phyloP scores from a whole-genome alignment of 2,797 vertebrate species.

The Parauchenoglanis ngamensis region DNA sequence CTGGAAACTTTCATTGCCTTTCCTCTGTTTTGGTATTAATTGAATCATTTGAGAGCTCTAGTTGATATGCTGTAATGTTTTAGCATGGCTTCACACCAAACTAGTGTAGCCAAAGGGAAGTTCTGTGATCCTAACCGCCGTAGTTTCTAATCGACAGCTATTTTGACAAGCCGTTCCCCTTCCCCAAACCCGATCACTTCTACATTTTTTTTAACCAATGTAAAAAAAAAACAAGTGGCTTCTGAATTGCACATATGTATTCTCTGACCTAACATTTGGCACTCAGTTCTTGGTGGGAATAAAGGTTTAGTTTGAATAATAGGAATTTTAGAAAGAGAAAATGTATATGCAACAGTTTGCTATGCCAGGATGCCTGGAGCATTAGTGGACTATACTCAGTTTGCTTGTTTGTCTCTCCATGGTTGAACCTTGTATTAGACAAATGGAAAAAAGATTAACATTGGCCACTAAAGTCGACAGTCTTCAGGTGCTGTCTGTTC shows the following conservation, averaged over 20 bases:
- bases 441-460: conserved; percentile 52
- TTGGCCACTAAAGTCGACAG: conserved; percentile 56
- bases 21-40: conserved; percentile 90
- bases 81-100: conserved; percentile 99
- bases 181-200: conserved; percentile 35
- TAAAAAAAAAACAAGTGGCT: conserved; percentile 82
- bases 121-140: conserved; percentile 83
- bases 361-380: conserved; percentile 89
- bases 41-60: conserved; percentile 93
- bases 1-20: conserved; percentile 95
- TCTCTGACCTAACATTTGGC: conserved; percentile 87
- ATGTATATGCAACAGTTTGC: conserved; percentile 91
- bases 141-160: conserved; percentile 83
- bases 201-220: conserved; percentile 71
- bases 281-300: conserved; percentile 85
- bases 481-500: conserved; percentile 56
- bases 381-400: conserved; percentile 88
- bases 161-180: conserved; percentile 79
- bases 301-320: conserved; percentile 86
- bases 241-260: conserved; percentile 91
- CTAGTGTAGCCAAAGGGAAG: conserved; percentile 90
- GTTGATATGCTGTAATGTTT: conserved; percentile 98
- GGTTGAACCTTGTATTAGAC: conserved; percentile 84
- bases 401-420: conserved; percentile 89
- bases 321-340: conserved; percentile 89